Evolutionary conservation across 1,140 invertebrate species (phyloP).

Genomic region (Stenopsyche tienmushanensis): DNA sequence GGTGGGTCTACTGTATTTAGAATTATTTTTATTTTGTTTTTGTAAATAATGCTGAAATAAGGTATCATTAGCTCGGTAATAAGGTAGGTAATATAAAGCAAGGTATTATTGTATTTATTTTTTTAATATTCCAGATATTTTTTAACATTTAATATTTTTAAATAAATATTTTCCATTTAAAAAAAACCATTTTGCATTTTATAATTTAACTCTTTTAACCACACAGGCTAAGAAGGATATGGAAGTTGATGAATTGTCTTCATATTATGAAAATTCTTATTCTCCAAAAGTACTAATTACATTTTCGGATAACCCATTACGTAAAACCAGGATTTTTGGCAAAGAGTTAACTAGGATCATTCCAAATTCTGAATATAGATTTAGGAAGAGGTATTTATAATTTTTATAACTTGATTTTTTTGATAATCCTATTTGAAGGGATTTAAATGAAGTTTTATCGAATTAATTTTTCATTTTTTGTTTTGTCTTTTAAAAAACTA

Average conservation of each 20-base stretch:
- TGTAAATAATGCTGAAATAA: too few relatives aligned
- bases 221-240: slow-evolving; percentile 69
- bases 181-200: slow-evolving; percentile 10
- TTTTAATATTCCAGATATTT: too few relatives aligned
- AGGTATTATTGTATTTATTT: too few relatives aligned
- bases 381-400: slow-evolving; percentile 50
- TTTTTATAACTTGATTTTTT: slow-evolving; percentile 20
- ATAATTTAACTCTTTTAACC: slow-evolving; percentile 33
- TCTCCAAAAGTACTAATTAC: slow-evolving; percentile 95
- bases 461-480: too few relatives aligned
- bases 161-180: background rate
- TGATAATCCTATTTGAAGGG: background rate
- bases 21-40: too few relatives aligned
- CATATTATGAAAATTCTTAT: slow-evolving; percentile 83
- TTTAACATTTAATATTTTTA: background rate
- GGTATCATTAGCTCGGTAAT: too few relatives aligned
- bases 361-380: slow-evolving; percentile 74
- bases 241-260: slow-evolving; percentile 82
- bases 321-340: slow-evolving; percentile 89
- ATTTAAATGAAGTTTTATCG: too few relatives aligned
- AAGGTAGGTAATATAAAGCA: too few relatives aligned
- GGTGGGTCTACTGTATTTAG: too few relatives aligned
- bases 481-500: too few relatives aligned
- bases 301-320: slow-evolving; percentile 86
- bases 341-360: slow-evolving; percentile 87